These are phyloP conservation scores for Sinotaia quadrata DNA, from an alignment of 2,888 invertebrate species.

Conservation along the genomic window DNA sequence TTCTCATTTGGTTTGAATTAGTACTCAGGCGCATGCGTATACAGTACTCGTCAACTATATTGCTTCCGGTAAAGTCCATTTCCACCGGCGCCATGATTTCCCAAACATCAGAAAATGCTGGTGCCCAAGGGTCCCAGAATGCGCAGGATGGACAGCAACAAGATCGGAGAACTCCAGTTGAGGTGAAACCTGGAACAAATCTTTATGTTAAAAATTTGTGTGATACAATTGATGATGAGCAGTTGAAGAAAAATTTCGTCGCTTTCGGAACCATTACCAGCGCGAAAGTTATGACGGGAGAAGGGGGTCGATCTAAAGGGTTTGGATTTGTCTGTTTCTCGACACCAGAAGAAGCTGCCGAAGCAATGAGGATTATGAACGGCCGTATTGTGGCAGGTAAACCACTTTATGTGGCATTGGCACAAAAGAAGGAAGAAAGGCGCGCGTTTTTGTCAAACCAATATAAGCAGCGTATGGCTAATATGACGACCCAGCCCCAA, in stretches of 20 bases:
- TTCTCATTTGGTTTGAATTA: background rate
- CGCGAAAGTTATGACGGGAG: constrained; percentile 27
- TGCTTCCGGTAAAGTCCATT: constrained; percentile 4
- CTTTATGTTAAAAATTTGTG: constrained; percentile 25
- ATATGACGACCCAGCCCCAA: constrained; percentile 4
- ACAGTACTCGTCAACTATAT: background rate
- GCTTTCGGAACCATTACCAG: constrained; percentile 23
- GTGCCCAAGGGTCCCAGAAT: constrained; percentile 3
- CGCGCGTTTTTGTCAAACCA: constrained; percentile 18
- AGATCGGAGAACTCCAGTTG: constrained; percentile 9
- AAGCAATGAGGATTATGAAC: constrained; percentile 24
- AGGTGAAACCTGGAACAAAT: constrained; percentile 23
- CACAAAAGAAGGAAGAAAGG: constrained; percentile 25
- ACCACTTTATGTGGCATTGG: constrained; percentile 23
- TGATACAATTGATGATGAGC: constrained; percentile 20
- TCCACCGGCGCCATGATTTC: constrained; percentile 1
- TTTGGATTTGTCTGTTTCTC: constrained; percentile 26
- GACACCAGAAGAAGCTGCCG: constrained; percentile 23
- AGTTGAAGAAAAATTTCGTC: constrained; percentile 19
- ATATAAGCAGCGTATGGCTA: constrained; percentile 17
- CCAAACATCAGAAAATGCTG: constrained; percentile 6
- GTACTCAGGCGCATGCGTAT: background rate
- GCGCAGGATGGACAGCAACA: constrained; percentile 7
- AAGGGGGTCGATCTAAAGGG: constrained; percentile 27
- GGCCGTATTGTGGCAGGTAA: constrained; percentile 20